Base-by-base conservation (phyloP, 2,888 invertebrate species). In the Meiosimyza platycephala region DNA sequence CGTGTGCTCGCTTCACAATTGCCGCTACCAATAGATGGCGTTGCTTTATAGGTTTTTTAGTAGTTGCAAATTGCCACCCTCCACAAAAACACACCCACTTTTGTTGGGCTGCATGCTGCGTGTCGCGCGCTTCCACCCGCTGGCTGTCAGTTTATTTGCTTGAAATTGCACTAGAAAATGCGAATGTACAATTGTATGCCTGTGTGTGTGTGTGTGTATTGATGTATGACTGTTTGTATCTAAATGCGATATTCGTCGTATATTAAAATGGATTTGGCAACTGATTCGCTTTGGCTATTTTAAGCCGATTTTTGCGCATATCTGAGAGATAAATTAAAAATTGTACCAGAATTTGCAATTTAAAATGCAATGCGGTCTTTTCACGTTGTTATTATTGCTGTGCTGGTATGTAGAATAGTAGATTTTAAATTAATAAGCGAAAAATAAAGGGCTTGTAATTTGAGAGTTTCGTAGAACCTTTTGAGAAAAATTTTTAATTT, bases 221-320 rank as follows among this genome's bases (percentile, higher is more conserved):
- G 51, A 54, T 64, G 40, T 6, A 63, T 16, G 60, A 59, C 60
- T n/a, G 63, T 55, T 47, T 48, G 67, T 57, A 28, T 33, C 48
- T 47, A 48, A 11, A 28, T 66, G 64, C 55, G 18, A 33, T 70
- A n/a, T 59, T 48, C 28, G 72, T 75, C 78, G 73, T 78, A 80
- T 80, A 81, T 80, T 82, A 82, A 82, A 81, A 80, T 81, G 81
- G 79, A 78, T 82, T 82, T 80, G 81, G 82, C 82, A 82, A 79
- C 82, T 80, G 82, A 82, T 80, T 82, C 73, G 78, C 65, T 40
- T 40, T 71, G 74, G 73, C 79, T 81, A 81, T 82, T 82, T 82
- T 78, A 80, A 80, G 79, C 77, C 76, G 74, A 73, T 76, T 78
- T 54, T 77, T 79, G 52, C 75, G 76, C 75, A 66, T 67, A 73